Percentiles rank a stretch among this genome's conserved stretches.
Conservation (phyloP, 2,797 vertebrate species). For the Acestrorhynchus altus region DNA sequence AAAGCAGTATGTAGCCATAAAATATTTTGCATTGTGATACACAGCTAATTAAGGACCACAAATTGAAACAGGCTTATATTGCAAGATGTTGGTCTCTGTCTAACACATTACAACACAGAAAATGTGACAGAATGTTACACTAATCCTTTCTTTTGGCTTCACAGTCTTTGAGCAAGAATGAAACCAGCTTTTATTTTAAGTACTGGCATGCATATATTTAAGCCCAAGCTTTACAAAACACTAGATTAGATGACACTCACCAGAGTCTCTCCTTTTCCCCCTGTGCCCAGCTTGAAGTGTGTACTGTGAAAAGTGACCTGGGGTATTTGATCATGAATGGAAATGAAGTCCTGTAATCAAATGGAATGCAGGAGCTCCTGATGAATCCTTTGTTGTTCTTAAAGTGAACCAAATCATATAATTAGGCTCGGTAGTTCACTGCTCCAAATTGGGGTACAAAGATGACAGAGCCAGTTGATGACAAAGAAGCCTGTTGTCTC, state of each 20-base stretch:
- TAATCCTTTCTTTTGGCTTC: neutral
- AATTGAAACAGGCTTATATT: neutral
- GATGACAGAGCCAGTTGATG: neutral
- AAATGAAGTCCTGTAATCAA: constrained; percentile 5
- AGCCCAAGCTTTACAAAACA: neutral
- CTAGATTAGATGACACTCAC: neutral
- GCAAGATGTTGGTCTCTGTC: neutral
- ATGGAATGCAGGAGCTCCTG: neutral
- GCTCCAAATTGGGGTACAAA: constrained; percentile 22
- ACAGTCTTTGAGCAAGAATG: neutral
- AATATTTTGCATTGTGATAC: too few species aligned
- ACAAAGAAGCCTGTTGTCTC: constrained; percentile 32
- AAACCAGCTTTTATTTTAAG: constrained; percentile 20
- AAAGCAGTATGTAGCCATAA: too few species aligned
- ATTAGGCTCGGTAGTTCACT: constrained; percentile 1
- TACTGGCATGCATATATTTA: neutral
- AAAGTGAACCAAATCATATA: neutral
- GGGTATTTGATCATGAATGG: neutral
- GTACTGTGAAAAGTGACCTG: constrained; percentile 33
- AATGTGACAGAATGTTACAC: too few species aligned
- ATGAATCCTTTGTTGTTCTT: neutral
- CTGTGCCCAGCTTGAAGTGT: neutral
- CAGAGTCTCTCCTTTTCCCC: neutral
- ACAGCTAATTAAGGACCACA: neutral
- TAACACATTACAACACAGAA: neutral